Conservation (phyloP, 2,113 vertebrate genomes). For the Pimephales promelas region DNA sequence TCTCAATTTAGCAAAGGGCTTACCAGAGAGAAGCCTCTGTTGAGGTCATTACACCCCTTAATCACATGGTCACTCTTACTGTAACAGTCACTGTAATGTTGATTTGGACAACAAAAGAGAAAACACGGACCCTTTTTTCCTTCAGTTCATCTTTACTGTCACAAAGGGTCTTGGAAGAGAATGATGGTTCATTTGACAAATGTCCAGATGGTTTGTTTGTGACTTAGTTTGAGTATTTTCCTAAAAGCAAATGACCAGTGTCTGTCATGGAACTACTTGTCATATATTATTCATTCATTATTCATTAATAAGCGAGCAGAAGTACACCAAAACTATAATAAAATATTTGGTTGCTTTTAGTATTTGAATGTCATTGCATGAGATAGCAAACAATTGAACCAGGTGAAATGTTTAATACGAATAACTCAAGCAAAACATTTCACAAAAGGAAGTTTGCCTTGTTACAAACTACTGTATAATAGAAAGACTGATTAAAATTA, state of each 20-base stretch:
- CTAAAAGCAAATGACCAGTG: neutral
- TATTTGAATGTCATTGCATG: neutral
- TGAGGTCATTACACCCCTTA: conserved; percentile 36
- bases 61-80: conserved; percentile 21
- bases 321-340: neutral
- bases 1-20: conserved; percentile 31
- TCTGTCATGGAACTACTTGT: neutral
- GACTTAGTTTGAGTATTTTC: neutral
- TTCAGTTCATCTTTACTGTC: neutral
- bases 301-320: neutral
- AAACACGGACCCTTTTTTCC: neutral
- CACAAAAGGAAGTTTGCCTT: neutral
- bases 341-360: neutral
- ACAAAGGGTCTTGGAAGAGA: neutral
- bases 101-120: conserved; percentile 28
- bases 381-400: neutral
- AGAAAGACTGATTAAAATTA: neutral
- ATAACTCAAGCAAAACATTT: neutral
- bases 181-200: neutral
- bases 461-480: neutral
- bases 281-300: neutral
- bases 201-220: conserved; percentile 8
- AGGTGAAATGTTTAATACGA: neutral
- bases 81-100: conserved; percentile 25
- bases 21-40: conserved; percentile 33